Base-by-base conservation (phyloP, 2,888 invertebrate species). In the Beris morrisii region DNA sequence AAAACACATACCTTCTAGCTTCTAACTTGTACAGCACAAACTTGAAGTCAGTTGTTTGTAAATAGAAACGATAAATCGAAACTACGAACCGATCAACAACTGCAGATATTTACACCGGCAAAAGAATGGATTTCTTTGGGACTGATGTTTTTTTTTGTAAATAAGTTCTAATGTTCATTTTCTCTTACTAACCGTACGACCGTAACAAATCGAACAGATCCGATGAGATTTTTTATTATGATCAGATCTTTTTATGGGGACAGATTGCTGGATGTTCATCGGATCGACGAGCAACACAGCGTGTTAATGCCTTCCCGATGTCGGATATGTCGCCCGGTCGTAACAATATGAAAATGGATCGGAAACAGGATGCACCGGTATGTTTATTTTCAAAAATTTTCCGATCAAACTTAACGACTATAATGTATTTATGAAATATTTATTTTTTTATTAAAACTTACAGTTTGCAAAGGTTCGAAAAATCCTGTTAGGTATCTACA, bases 301-400 rank as follows among this genome's bases (percentile, higher is more conserved):
- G 91, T 68, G 87, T 91, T 38, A 90, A 90, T 74, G 85, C 91
- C 5, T 92, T 93, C 83, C 92, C 92, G 32, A 91, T 93, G 92
- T 91, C 91, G 76, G 92, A 93, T 76, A 84, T 88, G 76, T 85
- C 87, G 12, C 85, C 85, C 53, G 81, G 83, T 70, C 78, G 86
- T 2, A 86, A 86, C 67, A 84, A 86, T 71, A 86, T 88, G 72
- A 86, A 86, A 74, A 83, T 87, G 70, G 91, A 92, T 77, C 83
- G 88, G 70, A 88, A 86, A 76, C 84, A 87, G 70, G 93, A 93
- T 78, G 89, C 92, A 48, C 90, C 93, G 74, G 93, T 93, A 82
- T 84, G 84, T 82, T 56, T 63, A 52, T 44, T 57, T 67, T 58
- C 43, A 13, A 52, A 13, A 6, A 22, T 5, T 52, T 52, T 11